Evolutionary conservation across 1,140 invertebrate species (phyloP), one percentile per base, ranked within the genome.

Genomic region (Leguminivora glycinivorella): DNA sequence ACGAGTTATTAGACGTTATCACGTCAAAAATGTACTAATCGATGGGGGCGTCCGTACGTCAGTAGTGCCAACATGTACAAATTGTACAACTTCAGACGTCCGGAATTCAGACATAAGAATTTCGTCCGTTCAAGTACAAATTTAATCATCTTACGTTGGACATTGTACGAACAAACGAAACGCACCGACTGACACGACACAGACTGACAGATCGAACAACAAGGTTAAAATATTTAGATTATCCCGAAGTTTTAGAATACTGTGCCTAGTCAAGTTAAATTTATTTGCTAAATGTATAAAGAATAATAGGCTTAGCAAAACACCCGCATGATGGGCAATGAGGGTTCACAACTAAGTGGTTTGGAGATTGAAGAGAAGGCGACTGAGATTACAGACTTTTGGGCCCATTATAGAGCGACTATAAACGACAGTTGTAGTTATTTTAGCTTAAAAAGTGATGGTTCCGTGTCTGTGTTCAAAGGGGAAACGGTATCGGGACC

Each of bases 341-440:
- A 95, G 75, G 93, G 92, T 76, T 96, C 96, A 75, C 93, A 94
- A 73, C 89, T 95, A 63, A 93, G 93, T 75, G 95, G 95, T 9
- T 87, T 96, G 40, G 94, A 95, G 84, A 93, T 96, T 70, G 94
- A 96, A 67, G 94, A 96, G 76, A 96, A 95, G 83, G 93, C 95
- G 10, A 90, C 95, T 0, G 95, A 96, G 87, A 93, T 94, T 3
- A 95, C 95, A 26, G 95, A 96, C 79, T 96, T 95, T 85, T 97
- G 95, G 95, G 92, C 93, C 19, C 95, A 96, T 74, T 94, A 96
- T 89, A 93, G 94, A 72, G 95, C 95, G 0, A 94, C 87, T 56
- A 92, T 95, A 14, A 92, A 92, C 34, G 92, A 93, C 82, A 80
- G 93, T 84, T 92, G 88, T 80, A 76, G 86, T 75, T 89, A 90